Percentiles rank a stretch among this genome's conserved stretches.
Evolutionary conservation across 2,113 vertebrate genomes (phyloP).

Genomic region (Grus americana): DNA sequence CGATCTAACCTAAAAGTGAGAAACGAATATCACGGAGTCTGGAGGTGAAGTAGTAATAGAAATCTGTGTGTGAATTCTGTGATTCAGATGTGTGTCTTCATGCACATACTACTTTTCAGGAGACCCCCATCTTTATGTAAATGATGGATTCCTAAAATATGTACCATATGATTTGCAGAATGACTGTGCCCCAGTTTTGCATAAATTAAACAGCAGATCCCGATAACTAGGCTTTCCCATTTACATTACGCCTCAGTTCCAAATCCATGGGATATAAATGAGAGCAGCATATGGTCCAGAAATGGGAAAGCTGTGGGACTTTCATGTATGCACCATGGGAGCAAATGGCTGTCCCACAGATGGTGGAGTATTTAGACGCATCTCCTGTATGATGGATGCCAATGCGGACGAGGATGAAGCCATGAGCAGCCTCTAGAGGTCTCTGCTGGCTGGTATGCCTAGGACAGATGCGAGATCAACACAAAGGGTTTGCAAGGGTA

Average conservation of each 20-base stretch:
- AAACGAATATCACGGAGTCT: accelerated
- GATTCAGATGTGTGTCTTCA: not conserved
- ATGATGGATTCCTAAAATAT: not conserved
- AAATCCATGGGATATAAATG: constrained; percentile 63
- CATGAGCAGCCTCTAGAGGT: constrained; percentile 37
- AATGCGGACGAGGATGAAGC: not conserved
- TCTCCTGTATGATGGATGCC: constrained; percentile 32
- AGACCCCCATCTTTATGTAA: not conserved
- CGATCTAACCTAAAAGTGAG: not conserved
- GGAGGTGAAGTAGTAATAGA: not conserved
- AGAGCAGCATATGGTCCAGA: constrained; percentile 60
- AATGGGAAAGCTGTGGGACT: constrained; percentile 59
- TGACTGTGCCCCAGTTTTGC: constrained; percentile 11
- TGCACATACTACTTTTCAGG: not conserved
- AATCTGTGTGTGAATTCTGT: not conserved
- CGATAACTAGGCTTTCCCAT: constrained; percentile 16
- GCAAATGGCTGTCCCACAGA: constrained; percentile 65
- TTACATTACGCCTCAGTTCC: constrained; percentile 49
- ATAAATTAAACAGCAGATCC: constrained; percentile 47
- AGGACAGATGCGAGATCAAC: not conserved
- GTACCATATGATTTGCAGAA: constrained; percentile 25
- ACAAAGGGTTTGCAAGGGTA: constrained; percentile 5
- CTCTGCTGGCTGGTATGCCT: constrained; percentile 1
- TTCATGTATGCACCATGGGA: constrained; percentile 55
- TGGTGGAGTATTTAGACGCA: constrained; percentile 15